phyloP scores from a whole-genome alignment of 2,888 invertebrate species.

The Ommatoiulus sabulosus region DNA sequence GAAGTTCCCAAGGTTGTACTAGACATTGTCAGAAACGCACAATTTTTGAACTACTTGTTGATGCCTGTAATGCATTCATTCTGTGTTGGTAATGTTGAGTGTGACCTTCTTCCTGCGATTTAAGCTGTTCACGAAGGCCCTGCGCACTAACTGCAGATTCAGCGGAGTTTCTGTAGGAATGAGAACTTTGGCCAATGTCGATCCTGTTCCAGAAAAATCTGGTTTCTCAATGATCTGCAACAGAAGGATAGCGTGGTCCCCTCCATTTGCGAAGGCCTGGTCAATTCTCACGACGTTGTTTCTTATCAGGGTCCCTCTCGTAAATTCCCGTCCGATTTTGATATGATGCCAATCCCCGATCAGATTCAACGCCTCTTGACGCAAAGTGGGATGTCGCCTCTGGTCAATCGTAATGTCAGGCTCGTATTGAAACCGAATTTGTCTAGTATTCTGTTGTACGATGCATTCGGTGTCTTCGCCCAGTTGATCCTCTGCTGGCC shows the following conservation, averaged over 20 bases:
- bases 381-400: background rate
- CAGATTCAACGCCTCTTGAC: background rate
- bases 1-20: too few species aligned
- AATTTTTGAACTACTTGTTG: background rate
- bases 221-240: slow-evolving; percentile 17
- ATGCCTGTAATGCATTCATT: background rate
- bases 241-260: background rate
- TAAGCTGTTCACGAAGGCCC: slow-evolving; percentile 13
- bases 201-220: background rate
- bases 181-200: slow-evolving; percentile 5
- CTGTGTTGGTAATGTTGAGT: background rate
- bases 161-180: background rate
- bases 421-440: background rate
- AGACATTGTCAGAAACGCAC: background rate
- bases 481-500: background rate
- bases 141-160: slow-evolving; percentile 16
- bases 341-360: background rate
- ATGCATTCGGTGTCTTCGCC: background rate
- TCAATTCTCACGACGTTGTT: background rate
- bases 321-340: background rate
- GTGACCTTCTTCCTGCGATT: slow-evolving; percentile 26
- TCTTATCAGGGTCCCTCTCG: background rate
- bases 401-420: background rate
- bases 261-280: background rate
- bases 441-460: background rate